Evolutionary conservation across 2,797 vertebrate genomes (phyloP), one percentile per base, ranked within the genome.

Genomic region (Rhinogobio ventralis): DNA sequence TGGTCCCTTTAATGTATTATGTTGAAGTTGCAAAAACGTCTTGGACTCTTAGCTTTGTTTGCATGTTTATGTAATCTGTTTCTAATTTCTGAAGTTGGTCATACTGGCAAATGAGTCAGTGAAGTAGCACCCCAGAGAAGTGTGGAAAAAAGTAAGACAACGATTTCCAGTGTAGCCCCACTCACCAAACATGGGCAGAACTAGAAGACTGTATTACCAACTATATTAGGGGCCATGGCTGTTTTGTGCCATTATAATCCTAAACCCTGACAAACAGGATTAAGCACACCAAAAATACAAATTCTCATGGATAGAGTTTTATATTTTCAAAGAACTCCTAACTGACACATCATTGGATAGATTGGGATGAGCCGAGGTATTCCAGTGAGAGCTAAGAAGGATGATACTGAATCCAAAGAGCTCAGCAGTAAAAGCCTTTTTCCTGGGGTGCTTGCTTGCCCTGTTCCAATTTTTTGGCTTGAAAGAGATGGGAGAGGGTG

Each of bases 271-370:
- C 75, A 79, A 84, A 67, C 25, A 23, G 78, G 71, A 76, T 80
- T 75, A 87, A 76, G 55, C n/a, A n/a, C 51, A 81, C 64, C 53
- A 80, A 76, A 84, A 79, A 55, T 81, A 75, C 81, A 86, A 79
- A 86, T 80, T 86, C 55, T 79, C 67, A 83, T 80, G 60, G 69
- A 68, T 39, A 28, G 51, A 39, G 76, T 75, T 80, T 84, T 68
- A 73, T 86, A 57, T 82, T 86, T 88, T 88, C 49, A 86, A 79
- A 88, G 85, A 85, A 83, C 62, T 77, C 73, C 23, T 80, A 80
- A 78, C 83, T 64, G 69, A 64, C 72, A 60, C 83, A 49, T 89
- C 69, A 87, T 86, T 88, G 77, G 85, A 85, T 77, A 81, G 78
- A 83, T 67, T 81, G 83, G 75, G 83, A 77, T 78, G 81, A 81